These are phyloP conservation scores for Sigmodon hispidus DNA, from an alignment of 2,113 vertebrate genomes.

Conservation along the genomic window DNA sequence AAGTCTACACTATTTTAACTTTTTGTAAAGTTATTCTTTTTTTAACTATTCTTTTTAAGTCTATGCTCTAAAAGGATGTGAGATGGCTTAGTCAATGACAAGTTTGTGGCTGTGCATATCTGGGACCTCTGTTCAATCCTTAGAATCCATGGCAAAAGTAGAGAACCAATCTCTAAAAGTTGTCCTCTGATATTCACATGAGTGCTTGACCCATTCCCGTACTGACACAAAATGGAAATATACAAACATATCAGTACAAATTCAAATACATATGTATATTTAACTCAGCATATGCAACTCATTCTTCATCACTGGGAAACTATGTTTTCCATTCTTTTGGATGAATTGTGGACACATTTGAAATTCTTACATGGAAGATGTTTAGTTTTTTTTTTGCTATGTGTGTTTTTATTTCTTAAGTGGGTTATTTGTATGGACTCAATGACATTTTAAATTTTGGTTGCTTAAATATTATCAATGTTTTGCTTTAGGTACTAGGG, in stretches of 20 bases:
- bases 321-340: background rate
- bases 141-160: background rate
- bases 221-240: background rate
- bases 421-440: background rate
- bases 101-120: too few species aligned
- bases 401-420: background rate
- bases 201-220: background rate
- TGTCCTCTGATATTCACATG: background rate
- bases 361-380: background rate
- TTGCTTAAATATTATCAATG: background rate
- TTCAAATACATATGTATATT: background rate
- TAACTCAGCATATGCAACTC: background rate
- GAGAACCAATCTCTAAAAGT: background rate
- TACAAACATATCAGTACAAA: background rate
- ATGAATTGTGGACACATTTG: background rate
- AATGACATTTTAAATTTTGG: background rate
- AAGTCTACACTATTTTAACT: too few species aligned
- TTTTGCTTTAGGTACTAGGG: background rate
- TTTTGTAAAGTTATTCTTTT: background rate
- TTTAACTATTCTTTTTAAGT: background rate
- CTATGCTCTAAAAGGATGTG: background rate
- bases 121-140: background rate
- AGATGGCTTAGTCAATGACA: background rate
- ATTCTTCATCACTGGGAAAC: background rate
- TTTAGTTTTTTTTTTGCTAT: background rate